Base-by-base conservation (phyloP, 2,113 vertebrate genomes). In the Brachyhypopomus occidentalis region DNA sequence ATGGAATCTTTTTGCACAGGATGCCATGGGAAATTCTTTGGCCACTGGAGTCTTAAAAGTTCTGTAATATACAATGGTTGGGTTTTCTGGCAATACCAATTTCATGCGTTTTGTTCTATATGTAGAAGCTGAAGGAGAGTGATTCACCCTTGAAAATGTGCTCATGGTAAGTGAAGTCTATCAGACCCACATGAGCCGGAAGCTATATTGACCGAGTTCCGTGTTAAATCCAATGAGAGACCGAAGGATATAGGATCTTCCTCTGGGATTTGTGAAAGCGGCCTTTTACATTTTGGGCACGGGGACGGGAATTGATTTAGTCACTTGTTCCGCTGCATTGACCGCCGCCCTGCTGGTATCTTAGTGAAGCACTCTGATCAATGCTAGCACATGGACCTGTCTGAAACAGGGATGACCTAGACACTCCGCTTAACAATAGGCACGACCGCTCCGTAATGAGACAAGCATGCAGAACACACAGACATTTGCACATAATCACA, bases 251-350 rank as follows among this genome's bases (percentile, higher is more conserved):
- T 75, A 78, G 67, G 22, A 75, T 84, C 52, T 74, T 86, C 74
- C 83, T 73, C 20, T 36, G 77, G 77, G 85, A 83, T 75, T 80
- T 77, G 56, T 59, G 70, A 78, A 78, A 71, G 62, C 70, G 22
- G 41, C 70, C 72, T 74, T 83, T 77, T 74, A 74, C 63, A 66
- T 84, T 81, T 78, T 71, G 62, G 27, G 72, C 69, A 27, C 72
- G 48, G 59, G 77, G 64, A 83, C 48, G 34, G 25, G 77, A 79
- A 86, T 86, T 82, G 80, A 86, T 86, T 86, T 82, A 77, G 83
- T 67, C 79, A 82, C 83, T 86, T 86, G 82, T 82, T 86, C 59
- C 84, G 66, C 74, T 72, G 69, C 83, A 80, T 83, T 82, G 83
- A 86, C 85, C 80, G 62, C 62, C 84, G 74, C 38, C 81, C 78